Conservation (phyloP, 2,113 vertebrate genomes). For the Pica pica region DNA sequence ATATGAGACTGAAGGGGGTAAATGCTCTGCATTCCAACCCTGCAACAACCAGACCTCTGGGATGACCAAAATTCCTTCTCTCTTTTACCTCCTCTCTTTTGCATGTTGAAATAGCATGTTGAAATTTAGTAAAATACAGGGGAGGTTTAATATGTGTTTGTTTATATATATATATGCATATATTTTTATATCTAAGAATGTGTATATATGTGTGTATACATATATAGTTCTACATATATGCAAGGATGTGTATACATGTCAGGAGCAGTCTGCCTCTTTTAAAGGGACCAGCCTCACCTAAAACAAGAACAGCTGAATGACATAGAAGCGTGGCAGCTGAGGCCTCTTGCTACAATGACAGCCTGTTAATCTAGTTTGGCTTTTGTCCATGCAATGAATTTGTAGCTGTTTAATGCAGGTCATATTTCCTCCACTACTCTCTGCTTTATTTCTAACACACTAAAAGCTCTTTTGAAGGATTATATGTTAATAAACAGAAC, state of each 20-base stretch:
- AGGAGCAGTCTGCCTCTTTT: constrained; percentile 41
- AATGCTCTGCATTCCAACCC: not conserved
- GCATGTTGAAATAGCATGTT: not conserved
- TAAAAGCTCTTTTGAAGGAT: constrained; percentile 64
- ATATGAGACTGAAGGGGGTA: not conserved
- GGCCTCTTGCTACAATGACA: constrained; percentile 39
- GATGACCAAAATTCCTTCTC: not conserved
- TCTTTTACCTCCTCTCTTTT: not conserved
- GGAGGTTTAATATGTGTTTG: not conserved
- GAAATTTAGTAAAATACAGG: not conserved
- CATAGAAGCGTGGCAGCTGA: constrained; percentile 22
- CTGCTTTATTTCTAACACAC: constrained; percentile 59
- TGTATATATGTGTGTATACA: not conserved
- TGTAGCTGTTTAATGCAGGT: constrained; percentile 59
- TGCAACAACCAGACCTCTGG: not conserved
- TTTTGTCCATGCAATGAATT: constrained; percentile 55
- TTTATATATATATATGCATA: not conserved
- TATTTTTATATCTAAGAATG: not conserved
- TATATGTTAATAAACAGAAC: constrained; percentile 53
- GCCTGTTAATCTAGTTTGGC: constrained; percentile 59
- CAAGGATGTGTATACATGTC: not conserved
- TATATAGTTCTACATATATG: not conserved
- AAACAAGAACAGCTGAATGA: constrained; percentile 56
- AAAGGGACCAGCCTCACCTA: constrained; percentile 10
- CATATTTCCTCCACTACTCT: constrained; percentile 48